phyloP scores from a whole-genome alignment of 37 sponge, comb jelly and placozoan species.

The Spongia lamella region DNA sequence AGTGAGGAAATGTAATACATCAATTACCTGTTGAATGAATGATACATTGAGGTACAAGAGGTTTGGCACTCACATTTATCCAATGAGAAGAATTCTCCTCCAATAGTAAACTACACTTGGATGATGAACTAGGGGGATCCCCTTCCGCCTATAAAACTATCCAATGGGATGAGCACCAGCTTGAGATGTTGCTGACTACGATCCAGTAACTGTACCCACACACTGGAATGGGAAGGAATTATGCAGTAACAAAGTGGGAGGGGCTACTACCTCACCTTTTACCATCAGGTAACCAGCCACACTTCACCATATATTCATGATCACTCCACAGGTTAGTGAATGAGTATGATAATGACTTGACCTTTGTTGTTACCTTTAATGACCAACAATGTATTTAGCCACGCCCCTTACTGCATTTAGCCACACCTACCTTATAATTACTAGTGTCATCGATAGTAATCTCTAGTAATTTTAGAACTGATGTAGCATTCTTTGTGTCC shows the following conservation, averaged over 20 bases:
- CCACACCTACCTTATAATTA: not conserved
- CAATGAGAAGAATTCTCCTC: conserved; percentile 46
- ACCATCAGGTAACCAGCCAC: conserved; percentile 70
- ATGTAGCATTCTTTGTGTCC: conserved; percentile 24
- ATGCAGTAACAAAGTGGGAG: not conserved
- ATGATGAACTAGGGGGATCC: conserved; percentile 2
- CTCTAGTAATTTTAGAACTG: conserved; percentile 29
- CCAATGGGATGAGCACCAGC: conserved; percentile 34
- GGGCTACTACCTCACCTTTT: conserved; percentile 17
- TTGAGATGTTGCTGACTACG: conserved; percentile 45
- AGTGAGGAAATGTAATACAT: conserved; percentile 33
- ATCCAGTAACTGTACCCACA: conserved; percentile 65
- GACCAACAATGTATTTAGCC: not conserved
- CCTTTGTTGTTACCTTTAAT: not conserved
- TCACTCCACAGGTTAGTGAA: conserved; percentile 33
- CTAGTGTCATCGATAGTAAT: conserved; percentile 2
- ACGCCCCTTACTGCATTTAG: not conserved
- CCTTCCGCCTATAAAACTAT: conserved; percentile 29
- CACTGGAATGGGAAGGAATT: conserved; percentile 2
- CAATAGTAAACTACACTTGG: conserved; percentile 35
- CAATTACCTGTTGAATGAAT: conserved; percentile 25
- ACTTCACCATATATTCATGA: conserved; percentile 52
- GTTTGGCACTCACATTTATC: conserved; percentile 47
- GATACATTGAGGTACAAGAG: not conserved
- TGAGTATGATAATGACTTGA: not conserved